phyloP scores from a whole-genome alignment of 2,888 invertebrate genomes.

The Endomychus coccineus region DNA sequence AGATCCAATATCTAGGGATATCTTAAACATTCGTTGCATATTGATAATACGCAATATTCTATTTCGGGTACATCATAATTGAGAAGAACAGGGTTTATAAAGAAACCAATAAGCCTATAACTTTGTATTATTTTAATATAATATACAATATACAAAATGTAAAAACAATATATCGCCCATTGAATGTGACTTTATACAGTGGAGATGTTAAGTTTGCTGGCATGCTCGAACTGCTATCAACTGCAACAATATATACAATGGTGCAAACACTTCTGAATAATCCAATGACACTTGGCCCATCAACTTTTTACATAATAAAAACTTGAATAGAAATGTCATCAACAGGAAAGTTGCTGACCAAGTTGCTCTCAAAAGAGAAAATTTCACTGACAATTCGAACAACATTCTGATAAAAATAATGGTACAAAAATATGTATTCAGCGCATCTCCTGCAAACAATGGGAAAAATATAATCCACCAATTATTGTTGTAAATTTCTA shows the following conservation, averaged over 20 bases:
- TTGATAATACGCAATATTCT: too few species aligned
- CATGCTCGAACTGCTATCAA: conserved; percentile 88
- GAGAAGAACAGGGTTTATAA: too few species aligned
- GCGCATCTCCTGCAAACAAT: conserved; percentile 83
- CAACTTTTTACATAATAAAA: conserved; percentile 80
- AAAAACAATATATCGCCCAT: too few species aligned
- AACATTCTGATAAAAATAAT: conserved; percentile 92
- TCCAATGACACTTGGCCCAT: conserved; percentile 74
- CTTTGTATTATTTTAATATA: too few species aligned
- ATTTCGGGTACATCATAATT: too few species aligned
- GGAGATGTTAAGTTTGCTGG: too few species aligned
- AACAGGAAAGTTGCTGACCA: conserved; percentile 80
- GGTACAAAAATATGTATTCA: conserved; percentile 90
- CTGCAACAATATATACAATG: conserved; percentile 82
- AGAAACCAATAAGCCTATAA: too few species aligned
- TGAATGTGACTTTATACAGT: too few species aligned
- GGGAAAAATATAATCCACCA: conserved; percentile 93
- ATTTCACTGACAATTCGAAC: conserved; percentile 63
- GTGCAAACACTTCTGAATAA: conserved; percentile 88
- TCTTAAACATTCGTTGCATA: too few species aligned
- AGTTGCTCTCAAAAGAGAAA: conserved; percentile 69
- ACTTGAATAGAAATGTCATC: conserved; percentile 83
- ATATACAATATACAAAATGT: too few species aligned
- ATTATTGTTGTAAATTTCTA: conserved; percentile 47
- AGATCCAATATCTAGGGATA: too few species aligned